Base-by-base conservation (phyloP, 1,140 invertebrate genomes). In the Xylocopa sonorina region DNA sequence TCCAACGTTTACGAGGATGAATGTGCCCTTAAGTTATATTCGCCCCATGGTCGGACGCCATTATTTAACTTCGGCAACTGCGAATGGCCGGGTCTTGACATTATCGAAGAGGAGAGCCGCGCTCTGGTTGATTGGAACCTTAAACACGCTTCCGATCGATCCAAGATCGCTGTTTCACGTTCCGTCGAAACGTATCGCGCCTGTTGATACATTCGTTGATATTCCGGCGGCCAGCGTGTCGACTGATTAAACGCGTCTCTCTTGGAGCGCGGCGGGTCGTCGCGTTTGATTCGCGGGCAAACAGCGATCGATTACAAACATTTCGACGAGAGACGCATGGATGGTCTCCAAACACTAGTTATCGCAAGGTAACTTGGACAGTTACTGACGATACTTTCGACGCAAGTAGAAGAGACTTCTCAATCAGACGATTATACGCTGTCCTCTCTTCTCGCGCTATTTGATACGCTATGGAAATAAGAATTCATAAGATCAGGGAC, bases 1-100 rank as follows among this genome's bases (percentile, higher is more conserved):
- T 82, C 80, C 58, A 84, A 74, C 63, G 53, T 85, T 85, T 81
- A 83, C 73, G 67, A 77, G 84, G 34, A 82, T 85, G 78, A 85
- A 85, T 82, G 83, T 69, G 57, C 55, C 73, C 57, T 67, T 68
- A 73, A 71, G 75, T 68, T 84, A 85, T 74, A 84, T 78, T 81
- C 72, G 41, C 51, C 24, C 48, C 72, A 67, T 53, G 67, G 57
- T 38, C 67, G 57, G 69, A 84, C 76, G 53, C 68, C 63, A 81
- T 73, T 85, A 85, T 85, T 85, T 81, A 85, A 60, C 68, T 69
- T 50, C 2, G 38, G 16, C 69, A 69, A 53, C 58, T 60, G 24
- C 64, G 41, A 29, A 12, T 67, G 46, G 38, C 46, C 43, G 63
- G 38, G 48, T 38, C 53, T n/a, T 50, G 63, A 81, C 48, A 72